phyloP scores from a whole-genome alignment of 2,888 invertebrate species.

The Strigamia maritima region DNA sequence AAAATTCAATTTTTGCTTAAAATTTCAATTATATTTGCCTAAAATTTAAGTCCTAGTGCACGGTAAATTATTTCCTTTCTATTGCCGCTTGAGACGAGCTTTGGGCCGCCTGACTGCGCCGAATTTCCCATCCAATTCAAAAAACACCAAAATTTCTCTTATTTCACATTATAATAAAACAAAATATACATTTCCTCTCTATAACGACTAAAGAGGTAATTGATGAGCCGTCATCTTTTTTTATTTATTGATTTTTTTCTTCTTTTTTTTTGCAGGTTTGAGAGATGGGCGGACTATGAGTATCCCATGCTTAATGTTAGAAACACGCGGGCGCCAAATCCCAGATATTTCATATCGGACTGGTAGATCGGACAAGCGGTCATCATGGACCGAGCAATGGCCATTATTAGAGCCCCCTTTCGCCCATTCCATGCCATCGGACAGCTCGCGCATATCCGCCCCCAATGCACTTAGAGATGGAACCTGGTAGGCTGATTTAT shows the following conservation, averaged over 20 bases:
- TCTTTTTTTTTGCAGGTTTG: neutral
- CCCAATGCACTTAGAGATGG: neutral
- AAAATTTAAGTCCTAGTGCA: too few species aligned
- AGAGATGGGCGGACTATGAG: constrained; percentile 8
- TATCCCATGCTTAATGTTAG: constrained; percentile 7
- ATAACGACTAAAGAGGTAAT: neutral
- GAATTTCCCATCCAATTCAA: too few species aligned
- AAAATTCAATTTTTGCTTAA: too few species aligned
- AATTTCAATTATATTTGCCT: too few species aligned
- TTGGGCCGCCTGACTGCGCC: too few species aligned
- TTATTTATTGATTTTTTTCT: neutral
- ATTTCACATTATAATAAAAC: too few species aligned
- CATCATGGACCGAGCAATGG: constrained; percentile 9
- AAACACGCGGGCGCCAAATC: constrained; percentile 13
- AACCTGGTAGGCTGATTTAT: constrained; percentile 1
- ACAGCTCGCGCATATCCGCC: constrained; percentile 34
- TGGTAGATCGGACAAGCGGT: constrained; percentile 15
- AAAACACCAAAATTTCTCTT: too few species aligned
- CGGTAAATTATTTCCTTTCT: too few species aligned
- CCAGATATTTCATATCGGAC: constrained; percentile 36
- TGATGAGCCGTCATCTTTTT: neutral
- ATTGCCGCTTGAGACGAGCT: too few species aligned
- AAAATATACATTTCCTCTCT: too few species aligned
- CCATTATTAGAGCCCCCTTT: constrained; percentile 16
- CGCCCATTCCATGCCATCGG: neutral